Base-by-base conservation (phyloP, 2,113 vertebrate species). In the Egretta garzetta region DNA sequence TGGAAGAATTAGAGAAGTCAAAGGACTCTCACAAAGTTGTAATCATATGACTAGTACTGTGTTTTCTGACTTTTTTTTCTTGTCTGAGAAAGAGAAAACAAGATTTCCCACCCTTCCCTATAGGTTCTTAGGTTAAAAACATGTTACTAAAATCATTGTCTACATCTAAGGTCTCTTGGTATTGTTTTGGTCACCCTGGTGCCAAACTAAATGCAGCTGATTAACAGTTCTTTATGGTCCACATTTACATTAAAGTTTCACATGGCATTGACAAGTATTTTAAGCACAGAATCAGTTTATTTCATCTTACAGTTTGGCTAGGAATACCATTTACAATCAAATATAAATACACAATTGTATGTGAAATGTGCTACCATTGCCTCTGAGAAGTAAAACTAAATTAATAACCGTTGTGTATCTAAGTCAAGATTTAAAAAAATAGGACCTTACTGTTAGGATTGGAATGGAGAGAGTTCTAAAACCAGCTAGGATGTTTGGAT, bases 301-400 rank as follows among this genome's bases (percentile, higher is more conserved):
- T 93, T 87, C 55, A 23, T 75, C 35, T 76, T 82, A 76, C 24
- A 83, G 24, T 82, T 90, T 82, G 77, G 14, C 77, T 91, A 75
- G 49, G 22, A 95, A 80, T 85, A 35, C 33, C 49, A 8, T 80
- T 56, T 43, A 22, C 39, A 35, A 19, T 64, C 27, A 94, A 90
- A 76, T 37, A 14, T 35, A 96, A 93, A 84, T 72, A 85, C 28
- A 56, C 23, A 64, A 8, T 59, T 2, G 1, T 68, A 63, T 66
- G 71, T 86, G 62, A 95, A 86, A 80, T 68, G 58, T 73, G 49
- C 74, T 83, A 27, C 60, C 33, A 26, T 82, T 82, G 77, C 43
- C 45, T 80, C 75, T 92, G 87, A 86, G 43, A 82, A 90, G 58
- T 75, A 76, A 90, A 94, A 85, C 22, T 63, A 62, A 95, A 88